A percentile compares a stretch with the other conserved stretches of the same genome.
Conservation (phyloP, 2,888 invertebrate species). For the Idaea dimidiata region DNA sequence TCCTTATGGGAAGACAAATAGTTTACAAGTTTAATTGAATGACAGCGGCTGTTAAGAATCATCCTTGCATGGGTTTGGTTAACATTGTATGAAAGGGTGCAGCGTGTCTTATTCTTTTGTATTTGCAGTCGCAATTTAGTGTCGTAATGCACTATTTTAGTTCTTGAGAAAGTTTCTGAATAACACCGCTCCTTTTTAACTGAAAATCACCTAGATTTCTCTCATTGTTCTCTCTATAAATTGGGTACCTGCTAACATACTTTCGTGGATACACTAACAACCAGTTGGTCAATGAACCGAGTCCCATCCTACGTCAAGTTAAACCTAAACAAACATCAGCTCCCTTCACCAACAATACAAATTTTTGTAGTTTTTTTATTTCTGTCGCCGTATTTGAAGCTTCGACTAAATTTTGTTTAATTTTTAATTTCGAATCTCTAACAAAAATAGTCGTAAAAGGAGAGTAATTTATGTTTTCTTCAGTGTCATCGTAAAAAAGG, state of each 20-base stretch:
- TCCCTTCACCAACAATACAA: constrained; percentile 61
- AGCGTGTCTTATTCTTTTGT: too few relatives aligned
- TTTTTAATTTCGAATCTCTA: constrained; percentile 20
- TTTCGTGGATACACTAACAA: constrained; percentile 28
- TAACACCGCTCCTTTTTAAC: background rate
- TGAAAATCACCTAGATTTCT: background rate
- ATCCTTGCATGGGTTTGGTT: background rate
- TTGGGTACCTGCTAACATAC: background rate
- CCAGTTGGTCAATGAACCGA: constrained; percentile 65
- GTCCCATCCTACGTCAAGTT: constrained; percentile 58
- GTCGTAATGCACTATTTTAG: too few relatives aligned
- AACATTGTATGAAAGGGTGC: background rate
- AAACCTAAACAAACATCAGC: constrained; percentile 68
- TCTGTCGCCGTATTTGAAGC: constrained; percentile 33
- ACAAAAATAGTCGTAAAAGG: constrained; percentile 27
- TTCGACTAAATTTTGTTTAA: constrained; percentile 12
- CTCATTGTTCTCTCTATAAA: background rate
- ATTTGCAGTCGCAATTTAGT: too few relatives aligned
- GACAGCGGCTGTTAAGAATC: background rate
- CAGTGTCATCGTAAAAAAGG: too few relatives aligned
- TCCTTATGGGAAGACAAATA: constrained; percentile 18
- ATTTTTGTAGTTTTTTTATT: constrained; percentile 35
- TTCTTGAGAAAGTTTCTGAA: too few relatives aligned
- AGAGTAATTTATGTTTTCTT: constrained; percentile 26
- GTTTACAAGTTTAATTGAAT: constrained; percentile 12